Evolutionary conservation across 2,797 vertebrate genomes (phyloP).

Genomic region (Protonibea diacanthus): DNA sequence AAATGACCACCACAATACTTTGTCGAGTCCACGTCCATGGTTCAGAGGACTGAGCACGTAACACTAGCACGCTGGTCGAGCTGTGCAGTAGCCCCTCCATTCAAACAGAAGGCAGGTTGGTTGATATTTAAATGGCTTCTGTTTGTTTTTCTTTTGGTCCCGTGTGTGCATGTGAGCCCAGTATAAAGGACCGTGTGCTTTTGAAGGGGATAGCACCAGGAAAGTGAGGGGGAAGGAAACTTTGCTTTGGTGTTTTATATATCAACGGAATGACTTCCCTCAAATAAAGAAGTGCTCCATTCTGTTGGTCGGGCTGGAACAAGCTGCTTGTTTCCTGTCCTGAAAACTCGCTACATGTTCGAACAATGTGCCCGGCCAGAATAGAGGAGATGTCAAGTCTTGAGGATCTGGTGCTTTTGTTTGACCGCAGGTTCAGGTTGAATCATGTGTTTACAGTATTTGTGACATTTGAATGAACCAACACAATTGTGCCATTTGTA

Average conservation of each 20-base stretch:
- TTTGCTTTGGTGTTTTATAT: conserved; percentile 87
- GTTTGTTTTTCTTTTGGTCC: conserved; percentile 84
- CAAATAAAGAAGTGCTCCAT: conserved; percentile 84
- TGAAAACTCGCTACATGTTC: conserved; percentile 70
- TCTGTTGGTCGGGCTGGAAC: conserved; percentile 79
- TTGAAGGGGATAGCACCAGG: conserved; percentile 85
- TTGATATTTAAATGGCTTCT: conserved; percentile 82
- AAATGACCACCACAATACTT: conserved; percentile 4
- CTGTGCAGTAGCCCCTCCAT: conserved; percentile 57
- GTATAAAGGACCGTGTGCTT: conserved; percentile 79
- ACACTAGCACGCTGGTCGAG: conserved; percentile 37
- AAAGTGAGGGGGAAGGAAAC: conserved; percentile 85
- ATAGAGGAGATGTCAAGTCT: conserved; percentile 73
- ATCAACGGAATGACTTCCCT: conserved; percentile 88
- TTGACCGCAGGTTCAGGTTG: conserved; percentile 66
- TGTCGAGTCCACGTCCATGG: conserved; percentile 16
- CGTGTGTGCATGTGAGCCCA: conserved; percentile 81
- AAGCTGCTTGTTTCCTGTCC: conserved; percentile 83
- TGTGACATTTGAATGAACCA: conserved; percentile 79
- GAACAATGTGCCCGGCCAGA: conserved; percentile 80
- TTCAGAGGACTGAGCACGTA: conserved; percentile 24
- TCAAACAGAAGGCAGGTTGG: conserved; percentile 79
- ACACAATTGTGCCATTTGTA: conserved; percentile 68
- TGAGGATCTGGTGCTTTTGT: conserved; percentile 60
- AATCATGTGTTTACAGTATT: conserved; percentile 79